Evolutionary conservation across 1,140 invertebrate species (phyloP).

Genomic region (Hypothenemus hampei): DNA sequence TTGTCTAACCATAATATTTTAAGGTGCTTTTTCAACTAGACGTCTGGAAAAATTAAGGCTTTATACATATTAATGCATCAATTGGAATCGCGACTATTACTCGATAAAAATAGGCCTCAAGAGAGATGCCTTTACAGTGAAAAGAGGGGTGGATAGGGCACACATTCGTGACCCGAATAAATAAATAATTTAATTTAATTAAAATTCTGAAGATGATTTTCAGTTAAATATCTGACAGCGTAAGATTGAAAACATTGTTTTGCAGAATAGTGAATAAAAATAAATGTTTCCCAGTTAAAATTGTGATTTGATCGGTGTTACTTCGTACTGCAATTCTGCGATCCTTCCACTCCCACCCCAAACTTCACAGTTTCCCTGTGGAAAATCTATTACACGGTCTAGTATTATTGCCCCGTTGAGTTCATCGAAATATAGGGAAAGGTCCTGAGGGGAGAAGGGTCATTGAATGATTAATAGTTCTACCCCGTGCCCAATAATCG

Average conservation of each 20-base stretch:
- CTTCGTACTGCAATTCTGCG: background rate
- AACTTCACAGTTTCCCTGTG: conserved; percentile 31
- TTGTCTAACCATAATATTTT: no score
- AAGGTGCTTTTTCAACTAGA: no score
- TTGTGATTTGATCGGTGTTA: no score
- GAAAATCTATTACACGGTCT: conserved; percentile 38
- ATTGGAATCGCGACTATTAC: conserved; percentile 47
- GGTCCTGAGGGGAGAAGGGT: conserved; percentile 3
- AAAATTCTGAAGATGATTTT: no score
- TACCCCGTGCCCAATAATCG: conserved; percentile 23
- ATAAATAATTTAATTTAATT: no score
- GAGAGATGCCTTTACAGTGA: conserved; percentile 28
- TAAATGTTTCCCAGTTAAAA: no score
- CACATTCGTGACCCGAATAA: no score
- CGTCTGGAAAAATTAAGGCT: conserved; percentile 43
- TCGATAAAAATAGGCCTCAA: conserved; percentile 39
- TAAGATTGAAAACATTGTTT: no score
- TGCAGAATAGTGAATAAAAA: no score
- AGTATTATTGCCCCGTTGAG: conserved; percentile 33
- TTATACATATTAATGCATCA: conserved; percentile 48
- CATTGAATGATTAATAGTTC: conserved; percentile 24
- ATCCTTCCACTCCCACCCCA: conserved; percentile 22
- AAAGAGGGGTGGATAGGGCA: background rate
- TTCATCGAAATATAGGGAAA: conserved; percentile 34
- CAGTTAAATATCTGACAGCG: no score